A percentile compares a stretch with the other conserved stretches of the same genome.
These are phyloP conservation scores for Augiades crinisus DNA, from an alignment of 2,888 invertebrate genomes.

Conservation along the genomic window DNA sequence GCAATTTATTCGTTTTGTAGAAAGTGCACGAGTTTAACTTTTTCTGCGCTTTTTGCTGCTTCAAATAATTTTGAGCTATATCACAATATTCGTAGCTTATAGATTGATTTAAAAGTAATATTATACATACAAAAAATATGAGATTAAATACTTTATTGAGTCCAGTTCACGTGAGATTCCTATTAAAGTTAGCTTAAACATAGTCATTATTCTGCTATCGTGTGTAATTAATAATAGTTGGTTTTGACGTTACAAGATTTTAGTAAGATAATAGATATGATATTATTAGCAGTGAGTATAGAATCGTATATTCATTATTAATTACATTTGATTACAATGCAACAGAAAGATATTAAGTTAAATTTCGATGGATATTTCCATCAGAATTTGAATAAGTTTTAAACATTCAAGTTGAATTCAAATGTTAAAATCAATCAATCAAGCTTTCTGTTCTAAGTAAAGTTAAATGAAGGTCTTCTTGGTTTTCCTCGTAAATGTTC, in stretches of 20 bases:
- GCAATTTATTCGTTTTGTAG: no score
- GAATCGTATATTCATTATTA: no score
- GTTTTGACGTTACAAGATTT: not conserved
- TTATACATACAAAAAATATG: conserved; percentile 29
- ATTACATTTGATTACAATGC: no score
- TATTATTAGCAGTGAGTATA: not conserved
- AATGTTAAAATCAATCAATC: no score
- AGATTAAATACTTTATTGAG: conserved; percentile 41
- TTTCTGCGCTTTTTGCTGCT: not conserved
- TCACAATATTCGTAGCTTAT: not conserved
- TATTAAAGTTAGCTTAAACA: conserved; percentile 44
- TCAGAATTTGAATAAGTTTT: no score
- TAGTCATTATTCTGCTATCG: conserved; percentile 13
- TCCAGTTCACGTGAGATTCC: conserved; percentile 54
- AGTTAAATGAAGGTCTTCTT: no score
- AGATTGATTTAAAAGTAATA: not conserved
- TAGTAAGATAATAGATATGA: not conserved
- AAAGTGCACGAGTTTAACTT: no score
- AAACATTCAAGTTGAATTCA: no score
- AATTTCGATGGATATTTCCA: no score
- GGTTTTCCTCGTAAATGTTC: no score
- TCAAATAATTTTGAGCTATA: conserved; percentile 1
- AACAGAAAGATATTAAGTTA: no score
- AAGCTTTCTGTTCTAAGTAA: no score
- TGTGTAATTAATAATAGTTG: conserved; percentile 8